phyloP scores from a whole-genome alignment of 2,113 vertebrate species.

The Eurystomus gularis region DNA sequence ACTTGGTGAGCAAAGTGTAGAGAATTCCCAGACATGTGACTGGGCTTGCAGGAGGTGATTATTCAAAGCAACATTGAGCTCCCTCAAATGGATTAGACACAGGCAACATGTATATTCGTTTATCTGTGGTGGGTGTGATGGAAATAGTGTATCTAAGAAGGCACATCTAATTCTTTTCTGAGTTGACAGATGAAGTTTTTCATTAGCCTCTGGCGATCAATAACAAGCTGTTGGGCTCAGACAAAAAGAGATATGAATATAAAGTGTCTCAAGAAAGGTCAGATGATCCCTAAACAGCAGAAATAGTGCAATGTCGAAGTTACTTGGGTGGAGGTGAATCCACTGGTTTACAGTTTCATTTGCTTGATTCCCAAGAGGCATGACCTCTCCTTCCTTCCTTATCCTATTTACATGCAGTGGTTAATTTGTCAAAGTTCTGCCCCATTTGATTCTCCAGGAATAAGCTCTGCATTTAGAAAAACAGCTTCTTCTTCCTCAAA shows the following conservation, averaged over 20 bases:
- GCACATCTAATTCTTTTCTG: background rate
- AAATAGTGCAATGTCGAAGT: background rate
- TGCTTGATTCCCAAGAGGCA: background rate
- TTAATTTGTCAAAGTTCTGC: constrained; percentile 4
- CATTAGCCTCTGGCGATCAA: background rate
- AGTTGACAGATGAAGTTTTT: background rate
- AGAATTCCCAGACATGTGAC: background rate
- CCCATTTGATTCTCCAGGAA: background rate
- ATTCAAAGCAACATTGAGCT: background rate
- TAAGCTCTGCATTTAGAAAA: background rate
- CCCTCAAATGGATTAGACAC: background rate
- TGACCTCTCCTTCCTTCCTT: background rate
- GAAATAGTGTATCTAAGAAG: background rate
- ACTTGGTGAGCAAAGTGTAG: background rate
- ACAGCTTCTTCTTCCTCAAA: background rate
- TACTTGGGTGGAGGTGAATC: background rate
- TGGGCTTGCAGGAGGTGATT: background rate
- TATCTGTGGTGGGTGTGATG: background rate
- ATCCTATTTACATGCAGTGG: background rate
- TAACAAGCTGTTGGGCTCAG: background rate
- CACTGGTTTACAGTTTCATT: background rate
- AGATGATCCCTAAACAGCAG: background rate
- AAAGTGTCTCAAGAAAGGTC: background rate
- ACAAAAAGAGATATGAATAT: background rate
- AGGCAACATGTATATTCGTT: accelerated